These are phyloP conservation scores for Nannospalax galili DNA, from an alignment of 2,113 vertebrate species.

Conservation along the genomic window DNA sequence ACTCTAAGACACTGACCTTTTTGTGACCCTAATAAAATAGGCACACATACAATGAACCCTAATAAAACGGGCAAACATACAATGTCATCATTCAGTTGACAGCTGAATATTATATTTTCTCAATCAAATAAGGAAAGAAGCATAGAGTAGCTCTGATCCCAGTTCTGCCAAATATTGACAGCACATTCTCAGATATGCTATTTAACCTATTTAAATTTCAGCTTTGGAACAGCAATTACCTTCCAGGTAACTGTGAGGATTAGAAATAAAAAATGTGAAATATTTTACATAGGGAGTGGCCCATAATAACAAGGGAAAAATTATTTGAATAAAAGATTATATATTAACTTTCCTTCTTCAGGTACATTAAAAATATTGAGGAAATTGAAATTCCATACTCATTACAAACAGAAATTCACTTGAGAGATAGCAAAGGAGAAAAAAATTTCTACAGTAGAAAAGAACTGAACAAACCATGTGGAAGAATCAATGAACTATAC, in stretches of 20 bases:
- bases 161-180: constrained; percentile 40
- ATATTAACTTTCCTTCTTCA: constrained; percentile 8
- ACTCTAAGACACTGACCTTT: constrained; percentile 31
- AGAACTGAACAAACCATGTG: constrained; percentile 28
- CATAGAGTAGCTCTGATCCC: neutral
- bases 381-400: constrained; percentile 56
- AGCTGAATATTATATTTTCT: constrained; percentile 45
- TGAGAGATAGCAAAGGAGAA: neutral
- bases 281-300: neutral
- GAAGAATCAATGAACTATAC: constrained; percentile 33
- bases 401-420: constrained; percentile 40
- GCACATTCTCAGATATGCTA: neutral
- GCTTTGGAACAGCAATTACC: constrained; percentile 30
- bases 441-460: constrained; percentile 53
- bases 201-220: constrained; percentile 53
- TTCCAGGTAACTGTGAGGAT: neutral
- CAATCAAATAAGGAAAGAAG: constrained; percentile 24
- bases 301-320: constrained; percentile 7
- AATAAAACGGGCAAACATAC: no score
- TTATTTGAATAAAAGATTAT: neutral
- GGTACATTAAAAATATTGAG: neutral
- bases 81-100: constrained; percentile 1
- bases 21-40: neutral
- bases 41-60: no score
- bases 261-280: constrained; percentile 58